Evolutionary conservation across 2,113 vertebrate genomes (phyloP).

Genomic region (Taurulus bubalis): DNA sequence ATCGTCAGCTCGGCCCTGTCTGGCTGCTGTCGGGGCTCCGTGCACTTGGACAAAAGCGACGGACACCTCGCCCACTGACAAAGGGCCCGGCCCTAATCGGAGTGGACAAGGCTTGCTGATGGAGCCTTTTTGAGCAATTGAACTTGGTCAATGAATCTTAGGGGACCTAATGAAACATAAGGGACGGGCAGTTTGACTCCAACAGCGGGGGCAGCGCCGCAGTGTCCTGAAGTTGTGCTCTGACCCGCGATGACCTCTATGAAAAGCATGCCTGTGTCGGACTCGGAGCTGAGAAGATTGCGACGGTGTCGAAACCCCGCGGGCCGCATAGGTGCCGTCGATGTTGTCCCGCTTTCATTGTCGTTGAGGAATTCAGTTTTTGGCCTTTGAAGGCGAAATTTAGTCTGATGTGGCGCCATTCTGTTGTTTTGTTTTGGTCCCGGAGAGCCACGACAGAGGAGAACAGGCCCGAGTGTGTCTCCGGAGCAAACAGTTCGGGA

Average conservation of each 20-base stretch:
- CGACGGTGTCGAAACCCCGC: too few species aligned
- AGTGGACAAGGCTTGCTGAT: conserved; percentile 84
- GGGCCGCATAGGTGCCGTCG: conserved; percentile 25
- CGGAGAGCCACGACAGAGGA: conserved; percentile 36
- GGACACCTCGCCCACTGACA: conserved; percentile 84
- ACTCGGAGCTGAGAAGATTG: conserved; percentile 24
- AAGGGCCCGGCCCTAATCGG: conserved; percentile 77
- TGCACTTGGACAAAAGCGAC: conserved; percentile 81
- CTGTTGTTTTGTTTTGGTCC: conserved; percentile 62
- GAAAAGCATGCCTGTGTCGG: conserved; percentile 14
- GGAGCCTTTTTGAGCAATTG: conserved; percentile 84
- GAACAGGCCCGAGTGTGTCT: conserved; percentile 56
- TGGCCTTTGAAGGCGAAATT: conserved; percentile 54
- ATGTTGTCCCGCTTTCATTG: conserved; percentile 37
- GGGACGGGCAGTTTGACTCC: conserved; percentile 73
- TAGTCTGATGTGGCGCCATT: conserved; percentile 52
- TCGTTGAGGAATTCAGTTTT: conserved; percentile 49
- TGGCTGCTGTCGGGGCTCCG: conserved; percentile 84
- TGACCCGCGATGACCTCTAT: conserved; percentile 65
- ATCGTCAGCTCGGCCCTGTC: conserved; percentile 84
- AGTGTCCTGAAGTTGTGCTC: conserved; percentile 63
- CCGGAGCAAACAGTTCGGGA: conserved; percentile 38
- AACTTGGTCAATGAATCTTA: conserved; percentile 77
- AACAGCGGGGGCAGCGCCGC: too few species aligned
- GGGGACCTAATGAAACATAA: conserved; percentile 75